A percentile compares a stretch with the other conserved stretches of the same genome.
Conservation (phyloP, 2,113 vertebrate species). For the Grammomys dolichurus region DNA sequence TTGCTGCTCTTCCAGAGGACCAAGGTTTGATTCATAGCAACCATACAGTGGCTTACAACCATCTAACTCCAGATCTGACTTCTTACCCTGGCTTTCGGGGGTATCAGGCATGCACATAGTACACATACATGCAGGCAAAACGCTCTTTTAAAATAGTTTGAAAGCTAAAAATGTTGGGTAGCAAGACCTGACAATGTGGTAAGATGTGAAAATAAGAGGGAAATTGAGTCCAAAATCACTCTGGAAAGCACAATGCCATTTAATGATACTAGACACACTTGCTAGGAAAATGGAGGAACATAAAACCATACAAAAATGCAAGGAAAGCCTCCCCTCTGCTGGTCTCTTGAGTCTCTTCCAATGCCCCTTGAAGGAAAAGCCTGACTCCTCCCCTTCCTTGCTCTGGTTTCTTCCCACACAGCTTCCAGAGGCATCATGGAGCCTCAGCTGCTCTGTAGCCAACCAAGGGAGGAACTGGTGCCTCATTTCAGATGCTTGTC, state of each 20-base stretch:
- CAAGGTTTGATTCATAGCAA: background rate
- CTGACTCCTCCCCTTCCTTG: background rate
- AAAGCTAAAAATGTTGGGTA: background rate
- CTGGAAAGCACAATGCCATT: background rate
- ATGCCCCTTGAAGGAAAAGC: background rate
- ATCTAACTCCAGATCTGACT: background rate
- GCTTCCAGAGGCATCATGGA: too few relatives aligned
- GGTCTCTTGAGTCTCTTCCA: background rate
- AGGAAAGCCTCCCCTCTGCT: background rate
- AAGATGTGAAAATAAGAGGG: background rate
- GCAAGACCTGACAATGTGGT: background rate
- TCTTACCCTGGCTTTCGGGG: background rate
- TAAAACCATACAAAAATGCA: background rate
- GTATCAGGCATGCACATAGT: background rate
- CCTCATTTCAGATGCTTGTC: background rate
- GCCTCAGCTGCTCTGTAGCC: background rate
- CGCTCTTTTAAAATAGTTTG: background rate
- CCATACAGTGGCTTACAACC: background rate
- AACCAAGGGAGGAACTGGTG: background rate
- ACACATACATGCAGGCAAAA: background rate
- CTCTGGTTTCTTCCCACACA: background rate
- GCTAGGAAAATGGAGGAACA: background rate
- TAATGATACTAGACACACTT: background rate
- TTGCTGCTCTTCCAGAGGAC: background rate
- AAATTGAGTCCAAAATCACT: background rate